phyloP scores from a whole-genome alignment of 2,797 vertebrate species.

The Taenioides sp. region DNA sequence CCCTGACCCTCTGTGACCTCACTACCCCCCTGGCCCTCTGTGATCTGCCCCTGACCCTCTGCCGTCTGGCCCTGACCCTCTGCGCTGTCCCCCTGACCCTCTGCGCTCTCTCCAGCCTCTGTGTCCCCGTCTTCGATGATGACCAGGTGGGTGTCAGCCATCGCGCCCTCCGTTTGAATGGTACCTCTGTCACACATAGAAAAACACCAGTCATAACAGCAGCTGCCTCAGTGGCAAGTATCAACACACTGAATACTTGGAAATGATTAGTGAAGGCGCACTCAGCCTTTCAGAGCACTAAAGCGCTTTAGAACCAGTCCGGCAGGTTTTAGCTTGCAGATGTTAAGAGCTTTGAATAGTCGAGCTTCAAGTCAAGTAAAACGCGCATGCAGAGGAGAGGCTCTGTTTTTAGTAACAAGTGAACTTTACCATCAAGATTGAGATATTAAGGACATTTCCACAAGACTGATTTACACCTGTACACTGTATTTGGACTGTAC shows the following conservation, averaged over 20 bases:
- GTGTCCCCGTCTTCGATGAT: slow-evolving; percentile 71
- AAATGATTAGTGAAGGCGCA: not conserved
- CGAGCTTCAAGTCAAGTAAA: not conserved
- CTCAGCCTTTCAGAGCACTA: slow-evolving; percentile 9
- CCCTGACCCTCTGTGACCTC: slow-evolving; percentile 32
- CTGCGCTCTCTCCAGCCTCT: not conserved
- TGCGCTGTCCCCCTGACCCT: not conserved
- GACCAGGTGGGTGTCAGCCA: slow-evolving; percentile 62
- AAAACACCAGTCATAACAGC: slow-evolving; percentile 3
- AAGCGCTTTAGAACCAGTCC: slow-evolving; percentile 53
- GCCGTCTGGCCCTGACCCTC: slow-evolving; percentile 35
- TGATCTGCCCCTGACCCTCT: not conserved
- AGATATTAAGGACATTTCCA: not conserved
- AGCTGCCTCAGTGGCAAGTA: not conserved
- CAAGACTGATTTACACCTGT: not conserved
- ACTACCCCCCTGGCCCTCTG: too few relatives aligned
- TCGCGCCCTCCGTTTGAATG: slow-evolving; percentile 51
- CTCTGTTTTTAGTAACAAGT: not conserved
- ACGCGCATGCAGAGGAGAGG: not conserved
- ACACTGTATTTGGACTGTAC: not conserved
- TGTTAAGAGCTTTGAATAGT: slow-evolving; percentile 34
- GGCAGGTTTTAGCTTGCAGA: slow-evolving; percentile 54
- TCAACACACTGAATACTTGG: slow-evolving; percentile 4
- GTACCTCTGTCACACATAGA: slow-evolving; percentile 29
- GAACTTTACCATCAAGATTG: not conserved